Evolutionary conservation across 2,797 vertebrate species (phyloP), one percentile per base, ranked within the genome.

Genomic region (Gila robusta): DNA sequence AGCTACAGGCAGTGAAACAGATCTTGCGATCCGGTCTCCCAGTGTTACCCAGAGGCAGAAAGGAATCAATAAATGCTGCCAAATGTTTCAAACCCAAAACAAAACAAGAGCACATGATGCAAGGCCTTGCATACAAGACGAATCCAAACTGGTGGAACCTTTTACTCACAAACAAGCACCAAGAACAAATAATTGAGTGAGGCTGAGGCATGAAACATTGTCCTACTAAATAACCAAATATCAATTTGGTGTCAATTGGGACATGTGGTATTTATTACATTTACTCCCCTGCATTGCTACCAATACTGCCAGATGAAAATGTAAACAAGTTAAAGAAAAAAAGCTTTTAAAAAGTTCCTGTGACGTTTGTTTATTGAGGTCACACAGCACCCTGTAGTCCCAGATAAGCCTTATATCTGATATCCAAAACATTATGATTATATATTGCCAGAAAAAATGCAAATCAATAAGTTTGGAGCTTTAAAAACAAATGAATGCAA

Each of bases 21-120:
- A 79, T 66, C 78, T 78, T 76, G 49, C 19, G 66, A 72, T 85
- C 69, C 74, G 32, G 66, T 79, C 49, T 84, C 66, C 26, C 66
- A 41, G 62, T 77, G 35, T 84, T 66, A 67, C 44, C 44, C 64
- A 14, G 32, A 70, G 47, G 64, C 74, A 78, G 83, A 84, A 78
- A 73, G 19, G 73, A 86, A 86, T 81, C 78, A 86, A 80, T 73
- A 80, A 80, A 72, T 72, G 64, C 76, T 70, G 66, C 74, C 73
- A 84, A 62, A 76, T 70, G 72, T 37, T 84, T 32, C 74, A 71
- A 71, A 62, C n/a, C 32, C 54, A 14, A 78, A 23, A 84, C 82
- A 77, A 84, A 84, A 56, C 73, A 84, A 77, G 62, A 78, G 19
- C 37, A 56, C 49, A 56, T 71, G 19, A 85, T 85, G 17, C 39